Conservation (phyloP, 2,797 vertebrate genomes). For the Telmatherina bonti region DNA sequence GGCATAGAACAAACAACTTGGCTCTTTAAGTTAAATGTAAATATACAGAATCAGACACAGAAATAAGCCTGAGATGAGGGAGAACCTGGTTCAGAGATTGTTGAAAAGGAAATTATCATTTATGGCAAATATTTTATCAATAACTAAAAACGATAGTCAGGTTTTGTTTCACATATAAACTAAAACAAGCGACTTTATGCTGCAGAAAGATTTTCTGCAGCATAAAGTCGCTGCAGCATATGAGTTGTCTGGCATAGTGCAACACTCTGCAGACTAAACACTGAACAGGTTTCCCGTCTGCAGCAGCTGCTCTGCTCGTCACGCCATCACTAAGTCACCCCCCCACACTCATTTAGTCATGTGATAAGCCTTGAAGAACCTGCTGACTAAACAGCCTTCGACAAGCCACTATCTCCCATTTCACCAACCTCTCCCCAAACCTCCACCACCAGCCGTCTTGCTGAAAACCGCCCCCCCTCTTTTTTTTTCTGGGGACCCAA, state of each 20-base stretch:
- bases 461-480: background rate
- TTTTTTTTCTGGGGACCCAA: conserved; percentile 14
- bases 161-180: background rate
- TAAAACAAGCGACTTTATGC: too few species aligned
- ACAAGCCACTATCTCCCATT: conserved; percentile 66
- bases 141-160: background rate
- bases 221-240: too few species aligned
- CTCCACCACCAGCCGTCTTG: background rate
- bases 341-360: conserved; percentile 43
- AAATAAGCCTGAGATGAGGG: background rate
- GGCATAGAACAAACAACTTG: background rate
- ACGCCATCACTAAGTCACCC: conserved; percentile 7
- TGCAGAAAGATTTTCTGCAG: too few species aligned
- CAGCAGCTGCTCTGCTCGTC: conserved; percentile 25
- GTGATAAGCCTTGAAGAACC: conserved; percentile 62
- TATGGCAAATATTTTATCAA: background rate
- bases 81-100: too few species aligned
- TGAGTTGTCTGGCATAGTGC: too few species aligned
- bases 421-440: conserved; percentile 38
- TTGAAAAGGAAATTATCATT: background rate
- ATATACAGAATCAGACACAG: background rate
- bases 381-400: conserved; percentile 68
- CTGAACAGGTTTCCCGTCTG: too few species aligned
- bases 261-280: too few species aligned
- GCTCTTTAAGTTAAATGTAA: background rate